phyloP scores from a whole-genome alignment of 2,797 vertebrate genomes.

The Platyrinchus mystaceus region DNA sequence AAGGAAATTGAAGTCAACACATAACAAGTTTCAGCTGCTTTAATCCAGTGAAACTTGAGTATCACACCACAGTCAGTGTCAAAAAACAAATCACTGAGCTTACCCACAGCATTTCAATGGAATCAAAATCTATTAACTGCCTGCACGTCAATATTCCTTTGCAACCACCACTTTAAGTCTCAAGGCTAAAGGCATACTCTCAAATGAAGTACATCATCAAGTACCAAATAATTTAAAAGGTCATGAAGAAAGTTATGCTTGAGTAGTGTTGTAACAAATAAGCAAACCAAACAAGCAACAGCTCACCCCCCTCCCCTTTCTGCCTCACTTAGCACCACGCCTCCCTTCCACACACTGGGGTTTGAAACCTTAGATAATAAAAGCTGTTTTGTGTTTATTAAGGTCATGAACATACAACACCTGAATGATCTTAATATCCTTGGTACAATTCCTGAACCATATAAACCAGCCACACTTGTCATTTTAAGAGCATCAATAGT shows the following conservation, averaged over 20 bases:
- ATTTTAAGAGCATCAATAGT: neutral
- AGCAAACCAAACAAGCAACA: slow-evolving; percentile 40
- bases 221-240: slow-evolving; percentile 52
- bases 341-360: neutral
- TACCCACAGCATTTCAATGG: neutral
- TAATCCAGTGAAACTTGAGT: neutral
- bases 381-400: slow-evolving; percentile 36
- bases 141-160: slow-evolving; percentile 24
- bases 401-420: neutral
- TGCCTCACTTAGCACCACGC: neutral
- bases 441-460: neutral
- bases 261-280: slow-evolving; percentile 40
- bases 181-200: slow-evolving; percentile 31
- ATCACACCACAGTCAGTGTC: neutral
- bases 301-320: neutral
- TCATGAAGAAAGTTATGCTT: slow-evolving; percentile 46
- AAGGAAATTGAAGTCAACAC: neutral
- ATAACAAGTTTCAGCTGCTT: neutral
- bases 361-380: neutral
- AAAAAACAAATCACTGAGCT: neutral
- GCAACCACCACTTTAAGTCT: neutral
- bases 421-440: neutral
- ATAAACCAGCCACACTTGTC: neutral
- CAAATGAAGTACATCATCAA: slow-evolving; percentile 38
- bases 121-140: slow-evolving; percentile 29